Conservation (phyloP, 2,888 invertebrate species). For the Ligdia adustata region DNA sequence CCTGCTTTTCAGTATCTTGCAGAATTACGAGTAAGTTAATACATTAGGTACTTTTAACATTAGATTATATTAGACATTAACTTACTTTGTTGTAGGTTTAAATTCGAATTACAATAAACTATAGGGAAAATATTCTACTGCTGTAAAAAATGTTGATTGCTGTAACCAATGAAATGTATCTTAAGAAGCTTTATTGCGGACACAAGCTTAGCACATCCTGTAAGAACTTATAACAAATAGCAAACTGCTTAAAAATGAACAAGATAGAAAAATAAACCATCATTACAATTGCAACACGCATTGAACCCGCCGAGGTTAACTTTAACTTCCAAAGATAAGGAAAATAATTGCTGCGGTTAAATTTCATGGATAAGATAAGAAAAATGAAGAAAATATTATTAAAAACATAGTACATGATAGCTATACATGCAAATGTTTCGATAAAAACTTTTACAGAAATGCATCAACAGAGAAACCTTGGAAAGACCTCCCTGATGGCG, state of each 20-base stretch:
- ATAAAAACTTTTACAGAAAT: conserved; percentile 26
- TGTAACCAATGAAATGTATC: too few species aligned
- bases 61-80: too few species aligned
- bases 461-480: conserved; percentile 46
- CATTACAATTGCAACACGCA: conserved; percentile 9
- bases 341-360: conserved; percentile 11
- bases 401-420: background rate
- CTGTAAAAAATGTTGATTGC: too few species aligned
- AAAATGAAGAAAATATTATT: background rate
- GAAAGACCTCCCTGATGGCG: conserved; percentile 48
- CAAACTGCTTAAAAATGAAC: background rate
- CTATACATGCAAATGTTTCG: conserved; percentile 20
- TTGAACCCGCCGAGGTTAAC: conserved; percentile 16
- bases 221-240: too few species aligned
- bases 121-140: too few species aligned
- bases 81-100: too few species aligned
- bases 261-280: background rate
- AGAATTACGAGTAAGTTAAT: too few species aligned
- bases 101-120: too few species aligned
- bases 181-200: too few species aligned
- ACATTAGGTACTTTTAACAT: too few species aligned
- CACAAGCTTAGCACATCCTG: too few species aligned
- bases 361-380: conserved; percentile 12
- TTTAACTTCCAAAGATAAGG: conserved; percentile 19
- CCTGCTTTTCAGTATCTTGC: too few species aligned